A percentile compares a stretch with the other conserved stretches of the same genome.
phyloP scores from a whole-genome alignment of 2,888 invertebrate species.

The Stramonita haemastoma region DNA sequence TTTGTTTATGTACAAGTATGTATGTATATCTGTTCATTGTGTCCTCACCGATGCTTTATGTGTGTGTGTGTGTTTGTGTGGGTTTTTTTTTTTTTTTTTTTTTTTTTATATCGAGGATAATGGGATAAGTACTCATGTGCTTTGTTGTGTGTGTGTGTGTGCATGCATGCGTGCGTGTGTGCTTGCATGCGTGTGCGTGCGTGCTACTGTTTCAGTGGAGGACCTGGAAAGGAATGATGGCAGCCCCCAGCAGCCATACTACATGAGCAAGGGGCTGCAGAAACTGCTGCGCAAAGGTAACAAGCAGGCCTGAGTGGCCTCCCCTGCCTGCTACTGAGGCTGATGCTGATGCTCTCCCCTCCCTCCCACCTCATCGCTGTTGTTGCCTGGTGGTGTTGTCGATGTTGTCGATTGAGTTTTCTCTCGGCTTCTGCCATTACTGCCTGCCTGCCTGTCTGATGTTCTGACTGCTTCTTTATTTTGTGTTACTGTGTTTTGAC shows the following conservation, averaged over 20 bases:
- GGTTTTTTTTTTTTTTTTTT: too few relatives aligned
- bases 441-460: neutral
- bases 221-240: constrained; percentile 98
- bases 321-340: neutral
- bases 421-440: neutral
- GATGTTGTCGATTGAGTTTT: neutral
- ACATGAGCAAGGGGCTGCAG: constrained; percentile 94
- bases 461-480: neutral
- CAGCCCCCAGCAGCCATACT: constrained; percentile 91
- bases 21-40: neutral
- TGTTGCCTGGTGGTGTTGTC: neutral
- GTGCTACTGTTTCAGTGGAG: constrained; percentile 82
- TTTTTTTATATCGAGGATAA: too few relatives aligned
- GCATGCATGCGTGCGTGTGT: neutral
- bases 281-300: constrained; percentile 83
- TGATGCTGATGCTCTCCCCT: neutral
- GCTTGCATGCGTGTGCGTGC: too few relatives aligned
- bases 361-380: neutral
- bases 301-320: constrained; percentile 3
- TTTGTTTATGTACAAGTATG: neutral
- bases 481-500: neutral
- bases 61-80: neutral
- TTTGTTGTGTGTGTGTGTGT: neutral
- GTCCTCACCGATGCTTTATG: neutral
- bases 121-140: too few relatives aligned